Conservation (phyloP, 2,113 vertebrate genomes). For the Chloropsis hardwickii region DNA sequence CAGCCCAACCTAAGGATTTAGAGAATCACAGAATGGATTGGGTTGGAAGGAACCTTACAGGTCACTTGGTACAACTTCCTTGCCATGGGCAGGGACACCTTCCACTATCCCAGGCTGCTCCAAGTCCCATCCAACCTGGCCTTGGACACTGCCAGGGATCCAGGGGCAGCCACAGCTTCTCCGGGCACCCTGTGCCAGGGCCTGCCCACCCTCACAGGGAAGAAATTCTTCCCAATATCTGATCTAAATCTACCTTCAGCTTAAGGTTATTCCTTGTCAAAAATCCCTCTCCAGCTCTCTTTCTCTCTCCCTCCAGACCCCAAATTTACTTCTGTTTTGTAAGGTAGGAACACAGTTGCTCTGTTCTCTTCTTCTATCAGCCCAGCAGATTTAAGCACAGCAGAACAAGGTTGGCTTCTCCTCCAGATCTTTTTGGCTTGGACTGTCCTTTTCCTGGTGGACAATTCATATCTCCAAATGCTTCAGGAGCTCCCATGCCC, state of each 20-base stretch:
- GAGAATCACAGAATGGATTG: background rate
- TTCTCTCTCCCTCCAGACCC: background rate
- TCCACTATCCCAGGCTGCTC: fast-evolving
- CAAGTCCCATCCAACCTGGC: fast-evolving
- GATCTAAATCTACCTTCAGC: background rate
- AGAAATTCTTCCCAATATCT: background rate
- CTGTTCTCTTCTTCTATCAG: background rate
- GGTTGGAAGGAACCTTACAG: background rate
- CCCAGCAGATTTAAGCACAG: background rate
- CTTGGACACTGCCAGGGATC: background rate
- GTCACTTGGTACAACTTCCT: too few species aligned
- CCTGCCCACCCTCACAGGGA: background rate
- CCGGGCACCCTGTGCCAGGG: background rate
- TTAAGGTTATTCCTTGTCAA: background rate
- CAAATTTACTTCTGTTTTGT: background rate
- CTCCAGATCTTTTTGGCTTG: background rate
- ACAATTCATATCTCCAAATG: background rate
- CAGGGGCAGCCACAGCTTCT: background rate
- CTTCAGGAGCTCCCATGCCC: background rate
- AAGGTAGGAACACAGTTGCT: background rate
- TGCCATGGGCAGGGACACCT: background rate
- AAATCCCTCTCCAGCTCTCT: background rate
- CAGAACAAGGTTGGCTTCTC: background rate
- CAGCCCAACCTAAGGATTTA: background rate
- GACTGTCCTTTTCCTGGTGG: background rate